Evolutionary conservation across 2,888 invertebrate species (phyloP).

Genomic region (Hermaeophaga mercurialis): DNA sequence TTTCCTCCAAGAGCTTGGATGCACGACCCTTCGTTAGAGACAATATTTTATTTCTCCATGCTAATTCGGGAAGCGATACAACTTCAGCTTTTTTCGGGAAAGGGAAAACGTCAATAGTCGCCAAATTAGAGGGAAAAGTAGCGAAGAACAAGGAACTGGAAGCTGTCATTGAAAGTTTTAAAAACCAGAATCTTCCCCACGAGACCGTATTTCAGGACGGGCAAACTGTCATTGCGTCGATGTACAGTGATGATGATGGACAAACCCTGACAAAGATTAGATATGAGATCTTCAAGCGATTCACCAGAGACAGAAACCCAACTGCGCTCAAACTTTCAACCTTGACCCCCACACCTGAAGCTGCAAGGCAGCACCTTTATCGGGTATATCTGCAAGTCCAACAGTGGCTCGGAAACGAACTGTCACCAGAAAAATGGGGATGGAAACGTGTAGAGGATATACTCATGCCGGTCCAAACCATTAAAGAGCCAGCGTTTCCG

Average conservation of each 20-base stretch:
- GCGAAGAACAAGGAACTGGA: background rate
- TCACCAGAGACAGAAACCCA: background rate
- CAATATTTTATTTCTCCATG: slow-evolving; percentile 22
- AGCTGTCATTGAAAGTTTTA: background rate
- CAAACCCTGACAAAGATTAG: background rate
- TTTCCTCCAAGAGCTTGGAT: background rate
- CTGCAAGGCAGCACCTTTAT: slow-evolving; percentile 6
- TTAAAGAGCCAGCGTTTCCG: slow-evolving; percentile 8
- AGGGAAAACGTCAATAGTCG: slow-evolving; percentile 1
- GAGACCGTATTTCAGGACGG: background rate
- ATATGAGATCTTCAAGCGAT: background rate
- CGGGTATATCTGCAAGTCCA: slow-evolving; percentile 6
- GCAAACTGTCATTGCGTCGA: background rate
- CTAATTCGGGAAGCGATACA: no score
- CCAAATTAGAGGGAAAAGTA: background rate
- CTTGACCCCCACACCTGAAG: slow-evolving; percentile 1
- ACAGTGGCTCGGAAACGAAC: slow-evolving; percentile 4
- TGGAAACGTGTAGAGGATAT: background rate
- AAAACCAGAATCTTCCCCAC: background rate
- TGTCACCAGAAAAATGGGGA: slow-evolving; percentile 13
- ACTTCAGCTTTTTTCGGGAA: slow-evolving; percentile 19
- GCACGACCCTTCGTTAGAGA: background rate
- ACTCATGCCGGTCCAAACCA: slow-evolving; percentile 1
- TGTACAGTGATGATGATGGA: background rate
- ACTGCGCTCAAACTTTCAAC: slow-evolving; percentile 5